A percentile compares a stretch with the other conserved stretches of the same genome.
Conservation (phyloP, 2,113 vertebrate species). For the Leucosticte australis region DNA sequence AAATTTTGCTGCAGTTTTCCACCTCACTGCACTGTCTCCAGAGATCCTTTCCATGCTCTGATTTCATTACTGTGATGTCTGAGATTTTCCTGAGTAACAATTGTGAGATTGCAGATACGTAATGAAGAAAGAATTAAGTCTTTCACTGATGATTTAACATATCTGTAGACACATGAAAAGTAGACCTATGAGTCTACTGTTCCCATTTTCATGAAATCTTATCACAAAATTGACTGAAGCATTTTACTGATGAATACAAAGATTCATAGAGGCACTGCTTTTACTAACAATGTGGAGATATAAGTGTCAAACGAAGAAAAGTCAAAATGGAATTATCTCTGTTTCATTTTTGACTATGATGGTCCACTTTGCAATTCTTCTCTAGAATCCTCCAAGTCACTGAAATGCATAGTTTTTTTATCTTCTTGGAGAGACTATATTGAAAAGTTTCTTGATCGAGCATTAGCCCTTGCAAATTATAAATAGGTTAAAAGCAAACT, state of each 20-base stretch:
- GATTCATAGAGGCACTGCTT: background rate
- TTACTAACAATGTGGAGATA: background rate
- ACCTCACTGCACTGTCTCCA: accelerated
- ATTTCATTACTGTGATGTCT: background rate
- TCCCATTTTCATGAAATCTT: background rate
- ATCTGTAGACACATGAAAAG: background rate
- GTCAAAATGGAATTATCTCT: background rate
- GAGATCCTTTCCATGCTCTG: background rate
- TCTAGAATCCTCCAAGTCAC: background rate
- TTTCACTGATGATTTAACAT: background rate
- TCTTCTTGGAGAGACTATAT: background rate
- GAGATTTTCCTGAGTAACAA: background rate
- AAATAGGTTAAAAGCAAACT: background rate
- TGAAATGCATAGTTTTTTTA: background rate
- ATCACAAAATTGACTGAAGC: conserved; percentile 23
- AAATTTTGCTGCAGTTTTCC: background rate
- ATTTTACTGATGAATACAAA: background rate
- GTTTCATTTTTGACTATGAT: background rate
- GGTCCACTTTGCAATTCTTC: background rate
- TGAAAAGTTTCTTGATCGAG: background rate
- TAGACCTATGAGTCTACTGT: background rate
- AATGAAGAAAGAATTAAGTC: background rate
- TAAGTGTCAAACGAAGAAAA: background rate
- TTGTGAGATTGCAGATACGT: background rate
- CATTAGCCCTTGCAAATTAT: background rate